These are phyloP conservation scores for Orius laevigatus DNA, from an alignment of 1,140 invertebrate genomes.

Conservation along the genomic window DNA sequence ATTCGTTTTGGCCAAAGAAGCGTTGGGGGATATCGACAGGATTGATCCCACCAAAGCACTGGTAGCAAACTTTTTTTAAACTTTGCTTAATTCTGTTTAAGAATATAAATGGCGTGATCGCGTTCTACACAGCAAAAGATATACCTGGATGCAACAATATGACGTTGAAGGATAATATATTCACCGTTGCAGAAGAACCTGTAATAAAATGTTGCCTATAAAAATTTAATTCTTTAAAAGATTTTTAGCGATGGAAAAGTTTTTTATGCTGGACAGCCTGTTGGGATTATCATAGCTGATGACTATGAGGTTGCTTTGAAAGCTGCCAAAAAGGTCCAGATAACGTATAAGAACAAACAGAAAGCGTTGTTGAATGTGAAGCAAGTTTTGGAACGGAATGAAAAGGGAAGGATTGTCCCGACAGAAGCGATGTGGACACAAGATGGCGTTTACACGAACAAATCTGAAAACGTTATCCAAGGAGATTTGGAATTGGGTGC, in stretches of 20 bases:
- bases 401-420: neutral
- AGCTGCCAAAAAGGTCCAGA: conserved; percentile 44
- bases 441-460: neutral
- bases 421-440: neutral
- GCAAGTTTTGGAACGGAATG: conserved; percentile 32
- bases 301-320: conserved; percentile 39
- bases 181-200: neutral
- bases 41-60: conserved; percentile 39
- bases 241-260: conserved; percentile 35
- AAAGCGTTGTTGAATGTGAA: conserved; percentile 40
- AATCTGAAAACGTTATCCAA: neutral
- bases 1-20: conserved; percentile 35
- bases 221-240: conserved; percentile 20
- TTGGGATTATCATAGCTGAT: conserved; percentile 51
- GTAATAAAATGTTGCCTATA: neutral
- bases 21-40: conserved; percentile 6
- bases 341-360: conserved; percentile 38
- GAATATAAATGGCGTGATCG: conserved; percentile 48
- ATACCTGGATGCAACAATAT: conserved; percentile 49
- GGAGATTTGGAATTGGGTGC: conserved; percentile 30
- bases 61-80: conserved; percentile 24
- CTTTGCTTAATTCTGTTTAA: conserved; percentile 25
- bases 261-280: conserved; percentile 47
- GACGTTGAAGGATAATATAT: neutral
- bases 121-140: conserved; percentile 52